Percentiles rank a stretch among this genome's conserved stretches.
Evolutionary conservation across 37 sponge, comb jelly and placozoan genomes (phyloP).

Genomic region (Halichondria panicea): DNA sequence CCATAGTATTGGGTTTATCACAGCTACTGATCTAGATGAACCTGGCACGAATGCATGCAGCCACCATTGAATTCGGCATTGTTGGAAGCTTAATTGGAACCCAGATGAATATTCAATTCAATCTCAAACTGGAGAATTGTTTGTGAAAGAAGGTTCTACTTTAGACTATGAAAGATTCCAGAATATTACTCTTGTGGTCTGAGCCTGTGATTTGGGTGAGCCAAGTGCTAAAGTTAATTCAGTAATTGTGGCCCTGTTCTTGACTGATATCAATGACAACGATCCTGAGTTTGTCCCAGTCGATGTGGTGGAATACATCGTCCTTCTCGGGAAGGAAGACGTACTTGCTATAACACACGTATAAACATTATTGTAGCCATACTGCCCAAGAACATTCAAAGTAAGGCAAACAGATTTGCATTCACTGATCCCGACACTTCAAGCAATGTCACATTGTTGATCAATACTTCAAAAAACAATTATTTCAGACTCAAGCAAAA

Average conservation of each 20-base stretch:
- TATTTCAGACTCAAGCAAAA: too few species aligned
- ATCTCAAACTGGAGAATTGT: constrained; percentile 19
- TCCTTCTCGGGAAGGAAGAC: background rate
- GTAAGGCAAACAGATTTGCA: background rate
- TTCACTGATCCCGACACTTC: constrained; percentile 31
- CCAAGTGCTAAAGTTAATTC: background rate
- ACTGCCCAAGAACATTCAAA: constrained; percentile 3
- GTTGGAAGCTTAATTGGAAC: background rate
- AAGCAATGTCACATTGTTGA: constrained; percentile 9
- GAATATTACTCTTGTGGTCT: constrained; percentile 16
- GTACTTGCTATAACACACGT: background rate
- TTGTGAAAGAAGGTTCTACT: constrained; percentile 3
- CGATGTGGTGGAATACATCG: constrained; percentile 15
- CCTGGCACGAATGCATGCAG: constrained; percentile 23
- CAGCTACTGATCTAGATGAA: constrained; percentile 41
- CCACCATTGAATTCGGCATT: constrained; percentile 14
- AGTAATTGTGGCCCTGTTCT: constrained; percentile 14
- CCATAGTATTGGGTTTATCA: constrained; percentile 3
- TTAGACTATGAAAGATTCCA: constrained; percentile 32
- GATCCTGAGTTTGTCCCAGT: constrained; percentile 37
- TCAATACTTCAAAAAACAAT: too few species aligned
- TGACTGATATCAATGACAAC: constrained; percentile 49
- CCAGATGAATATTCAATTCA: background rate
- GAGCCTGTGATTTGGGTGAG: constrained; percentile 54
- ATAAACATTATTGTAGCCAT: constrained; percentile 5